A percentile compares a stretch with the other conserved stretches of the same genome.
phyloP scores from a whole-genome alignment of 2,113 vertebrate species.

The Leptodactylus fuscus region DNA sequence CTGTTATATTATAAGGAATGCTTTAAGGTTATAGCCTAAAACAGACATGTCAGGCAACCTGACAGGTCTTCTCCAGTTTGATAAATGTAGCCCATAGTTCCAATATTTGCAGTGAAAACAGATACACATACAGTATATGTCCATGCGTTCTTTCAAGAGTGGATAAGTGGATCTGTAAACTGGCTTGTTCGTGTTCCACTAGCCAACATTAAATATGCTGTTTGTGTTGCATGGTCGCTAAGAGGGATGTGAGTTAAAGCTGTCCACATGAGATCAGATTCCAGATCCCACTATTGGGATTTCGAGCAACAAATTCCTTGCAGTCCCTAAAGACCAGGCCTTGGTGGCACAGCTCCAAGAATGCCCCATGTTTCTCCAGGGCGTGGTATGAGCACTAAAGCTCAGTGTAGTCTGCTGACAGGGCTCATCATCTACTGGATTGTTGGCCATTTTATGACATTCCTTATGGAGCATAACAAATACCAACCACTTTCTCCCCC shows the following conservation, averaged over 20 bases:
- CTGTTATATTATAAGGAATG: no score
- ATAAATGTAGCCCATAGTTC: neutral
- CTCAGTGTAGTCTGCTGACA: conserved; percentile 69
- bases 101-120: neutral
- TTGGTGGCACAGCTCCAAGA: conserved; percentile 69
- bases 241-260: conserved; percentile 59
- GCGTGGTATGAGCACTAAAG: conserved; percentile 72
- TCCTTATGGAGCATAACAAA: conserved; percentile 61
- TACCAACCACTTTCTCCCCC: neutral
- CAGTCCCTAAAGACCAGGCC: conserved; percentile 69
- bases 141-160: neutral
- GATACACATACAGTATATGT: neutral
- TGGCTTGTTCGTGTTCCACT: neutral
- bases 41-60: no score
- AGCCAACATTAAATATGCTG: conserved; percentile 33
- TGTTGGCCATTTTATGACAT: conserved; percentile 68
- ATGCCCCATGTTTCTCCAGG: conserved; percentile 73
- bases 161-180: neutral
- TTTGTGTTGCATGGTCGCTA: conserved; percentile 57
- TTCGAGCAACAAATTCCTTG: conserved; percentile 67
- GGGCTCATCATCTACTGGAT: conserved; percentile 63
- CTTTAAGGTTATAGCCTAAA: no score
- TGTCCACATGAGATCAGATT: conserved; percentile 63
- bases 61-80: no score
- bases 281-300: conserved; percentile 61